phyloP scores from a whole-genome alignment of 2,888 invertebrate species.

The Stenodema calcarata region DNA sequence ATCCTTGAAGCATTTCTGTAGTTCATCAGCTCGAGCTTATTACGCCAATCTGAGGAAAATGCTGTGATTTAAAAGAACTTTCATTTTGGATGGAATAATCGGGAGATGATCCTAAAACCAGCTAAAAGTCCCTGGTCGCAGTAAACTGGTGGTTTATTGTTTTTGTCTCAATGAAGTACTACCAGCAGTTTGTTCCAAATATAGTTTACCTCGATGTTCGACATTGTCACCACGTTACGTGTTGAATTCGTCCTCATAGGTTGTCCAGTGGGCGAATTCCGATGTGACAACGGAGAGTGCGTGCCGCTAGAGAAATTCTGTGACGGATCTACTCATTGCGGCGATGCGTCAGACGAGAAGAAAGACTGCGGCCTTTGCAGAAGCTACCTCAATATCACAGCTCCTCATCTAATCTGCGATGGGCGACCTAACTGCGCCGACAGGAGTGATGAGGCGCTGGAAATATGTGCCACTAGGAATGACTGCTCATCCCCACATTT shows the following conservation, averaged over 20 bases:
- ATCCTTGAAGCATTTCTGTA: too few species aligned
- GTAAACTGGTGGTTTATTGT: too few species aligned
- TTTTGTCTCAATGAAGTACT: too few species aligned
- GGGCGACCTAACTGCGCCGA: conserved; percentile 79
- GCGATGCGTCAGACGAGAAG: conserved; percentile 77
- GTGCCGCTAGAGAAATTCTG: conserved; percentile 74
- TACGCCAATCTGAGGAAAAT: too few species aligned
- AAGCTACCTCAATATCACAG: conserved; percentile 71
- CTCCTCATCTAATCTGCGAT: conserved; percentile 76
- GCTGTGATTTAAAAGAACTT: too few species aligned
- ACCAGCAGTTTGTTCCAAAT: too few species aligned
- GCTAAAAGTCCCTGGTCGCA: too few species aligned
- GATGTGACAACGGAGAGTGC: conserved; percentile 68
- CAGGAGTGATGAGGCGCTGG: conserved; percentile 71
- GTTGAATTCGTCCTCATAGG: conserved; percentile 62
- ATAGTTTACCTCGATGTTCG: too few species aligned
- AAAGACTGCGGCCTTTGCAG: conserved; percentile 66
- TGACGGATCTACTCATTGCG: conserved; percentile 66
- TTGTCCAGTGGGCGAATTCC: conserved; percentile 70
- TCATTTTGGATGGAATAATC: too few species aligned
- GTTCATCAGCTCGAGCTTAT: too few species aligned
- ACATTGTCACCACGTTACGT: too few species aligned
- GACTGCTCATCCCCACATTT: not conserved
- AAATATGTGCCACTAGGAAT: not conserved
- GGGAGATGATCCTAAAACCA: too few species aligned